Conservation (phyloP, 2,113 vertebrate species). For the Ptyas mucosa region DNA sequence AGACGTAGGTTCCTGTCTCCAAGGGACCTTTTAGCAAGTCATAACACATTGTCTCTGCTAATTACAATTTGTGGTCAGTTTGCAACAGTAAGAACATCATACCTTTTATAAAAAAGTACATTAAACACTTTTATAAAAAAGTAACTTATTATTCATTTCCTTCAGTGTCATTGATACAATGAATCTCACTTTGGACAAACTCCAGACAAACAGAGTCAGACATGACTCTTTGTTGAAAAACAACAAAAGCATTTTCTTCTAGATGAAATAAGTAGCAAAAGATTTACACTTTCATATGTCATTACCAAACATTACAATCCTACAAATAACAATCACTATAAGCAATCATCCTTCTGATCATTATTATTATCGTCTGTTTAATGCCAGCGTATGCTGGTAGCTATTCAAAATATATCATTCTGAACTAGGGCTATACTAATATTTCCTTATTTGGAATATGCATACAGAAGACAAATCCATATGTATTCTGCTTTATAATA, state of each 20-base stretch:
- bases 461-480: neutral
- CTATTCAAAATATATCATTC: neutral
- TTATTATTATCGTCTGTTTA: neutral
- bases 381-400: too few species aligned
- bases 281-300: neutral
- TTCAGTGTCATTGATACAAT: neutral
- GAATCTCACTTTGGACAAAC: neutral
- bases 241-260: neutral
- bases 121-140: too few species aligned
- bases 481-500: neutral
- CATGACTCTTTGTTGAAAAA: too few species aligned
- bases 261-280: neutral
- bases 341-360: neutral
- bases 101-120: too few species aligned
- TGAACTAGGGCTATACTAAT: neutral
- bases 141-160: too few species aligned
- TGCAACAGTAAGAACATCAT: too few species aligned
- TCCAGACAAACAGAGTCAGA: too few species aligned
- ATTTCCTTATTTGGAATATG: neutral
- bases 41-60: too few species aligned
- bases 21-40: too few species aligned
- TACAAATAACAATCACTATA: neutral
- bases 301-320: neutral
- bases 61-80: too few species aligned
- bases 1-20: too few species aligned